phyloP scores from a whole-genome alignment of 2,113 vertebrate genomes.

The Strix uralensis region DNA sequence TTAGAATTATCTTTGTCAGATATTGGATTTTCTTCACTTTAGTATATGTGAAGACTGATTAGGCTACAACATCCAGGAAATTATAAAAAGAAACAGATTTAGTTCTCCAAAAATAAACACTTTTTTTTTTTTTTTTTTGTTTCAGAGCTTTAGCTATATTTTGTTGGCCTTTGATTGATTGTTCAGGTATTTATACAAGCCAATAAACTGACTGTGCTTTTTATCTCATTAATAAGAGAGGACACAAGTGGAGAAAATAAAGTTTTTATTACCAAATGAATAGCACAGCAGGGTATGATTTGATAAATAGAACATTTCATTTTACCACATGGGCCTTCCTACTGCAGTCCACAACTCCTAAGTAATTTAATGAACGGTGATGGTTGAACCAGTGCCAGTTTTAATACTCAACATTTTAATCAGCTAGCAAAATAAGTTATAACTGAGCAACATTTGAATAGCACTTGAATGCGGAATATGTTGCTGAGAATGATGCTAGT shows the following conservation, averaged over 20 bases:
- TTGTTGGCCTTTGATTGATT: conserved; percentile 36
- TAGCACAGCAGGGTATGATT: conserved; percentile 54
- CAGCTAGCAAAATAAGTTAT: conserved; percentile 40
- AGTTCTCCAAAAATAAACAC: neutral
- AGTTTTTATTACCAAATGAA: conserved; percentile 69
- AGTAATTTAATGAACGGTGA: conserved; percentile 50
- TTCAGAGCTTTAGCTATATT: neutral
- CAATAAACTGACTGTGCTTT: conserved; percentile 38
- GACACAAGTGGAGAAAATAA: conserved; percentile 51
- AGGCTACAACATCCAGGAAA: neutral
- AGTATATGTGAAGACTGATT: neutral
- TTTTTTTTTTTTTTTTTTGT: neutral
- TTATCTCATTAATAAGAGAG: conserved; percentile 64
- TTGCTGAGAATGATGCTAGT: neutral
- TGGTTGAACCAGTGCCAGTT: conserved; percentile 54
- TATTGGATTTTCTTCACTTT: neutral
- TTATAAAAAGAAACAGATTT: neutral
- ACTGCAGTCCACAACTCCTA: conserved; percentile 27
- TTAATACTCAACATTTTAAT: conserved; percentile 59
- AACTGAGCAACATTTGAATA: conserved; percentile 38
- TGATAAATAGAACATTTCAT: conserved; percentile 68
- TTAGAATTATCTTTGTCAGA: neutral
- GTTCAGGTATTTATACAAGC: conserved; percentile 28
- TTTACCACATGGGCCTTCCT: conserved; percentile 43
- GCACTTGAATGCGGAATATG: neutral